Percentiles rank a stretch among this genome's conserved stretches.
Conservation (phyloP, 2,113 vertebrate genomes). For the Podarcis muralis region DNA sequence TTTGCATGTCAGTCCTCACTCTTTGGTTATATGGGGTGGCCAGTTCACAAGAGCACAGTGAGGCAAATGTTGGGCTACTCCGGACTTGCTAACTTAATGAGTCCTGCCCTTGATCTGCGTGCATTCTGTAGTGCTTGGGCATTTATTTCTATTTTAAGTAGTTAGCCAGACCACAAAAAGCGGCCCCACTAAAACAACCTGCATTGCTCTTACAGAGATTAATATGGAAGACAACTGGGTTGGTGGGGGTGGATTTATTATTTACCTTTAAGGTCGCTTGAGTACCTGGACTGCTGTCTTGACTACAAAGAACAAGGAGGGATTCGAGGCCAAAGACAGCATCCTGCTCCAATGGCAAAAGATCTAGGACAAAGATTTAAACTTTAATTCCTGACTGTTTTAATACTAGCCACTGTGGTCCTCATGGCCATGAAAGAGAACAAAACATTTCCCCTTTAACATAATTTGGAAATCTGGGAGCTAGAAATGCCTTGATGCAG, state of each 20-base stretch:
- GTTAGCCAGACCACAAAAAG: neutral
- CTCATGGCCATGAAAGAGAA: neutral
- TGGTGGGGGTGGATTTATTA: neutral
- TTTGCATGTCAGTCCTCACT: neutral
- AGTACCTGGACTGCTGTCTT: conserved; percentile 85
- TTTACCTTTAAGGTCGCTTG: conserved; percentile 92
- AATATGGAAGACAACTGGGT: neutral
- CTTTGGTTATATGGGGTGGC: neutral
- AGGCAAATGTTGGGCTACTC: neutral
- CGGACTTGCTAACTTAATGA: neutral
- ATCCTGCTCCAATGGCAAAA: conserved; percentile 92
- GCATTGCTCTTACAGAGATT: neutral
- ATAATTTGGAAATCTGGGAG: neutral
- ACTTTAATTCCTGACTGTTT: neutral
- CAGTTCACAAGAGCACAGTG: neutral
- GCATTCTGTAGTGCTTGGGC: neutral
- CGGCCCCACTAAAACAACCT: neutral
- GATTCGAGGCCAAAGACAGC: conserved; percentile 92
- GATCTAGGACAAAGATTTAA: conserved; percentile 75
- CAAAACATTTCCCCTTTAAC: neutral
- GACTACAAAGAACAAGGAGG: conserved; percentile 93
- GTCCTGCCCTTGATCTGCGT: neutral
- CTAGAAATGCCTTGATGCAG: neutral
- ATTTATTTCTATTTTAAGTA: neutral
- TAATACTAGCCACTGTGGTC: neutral